Conservation (phyloP, 2,888 invertebrate species). For the Micropterix aruncella region DNA sequence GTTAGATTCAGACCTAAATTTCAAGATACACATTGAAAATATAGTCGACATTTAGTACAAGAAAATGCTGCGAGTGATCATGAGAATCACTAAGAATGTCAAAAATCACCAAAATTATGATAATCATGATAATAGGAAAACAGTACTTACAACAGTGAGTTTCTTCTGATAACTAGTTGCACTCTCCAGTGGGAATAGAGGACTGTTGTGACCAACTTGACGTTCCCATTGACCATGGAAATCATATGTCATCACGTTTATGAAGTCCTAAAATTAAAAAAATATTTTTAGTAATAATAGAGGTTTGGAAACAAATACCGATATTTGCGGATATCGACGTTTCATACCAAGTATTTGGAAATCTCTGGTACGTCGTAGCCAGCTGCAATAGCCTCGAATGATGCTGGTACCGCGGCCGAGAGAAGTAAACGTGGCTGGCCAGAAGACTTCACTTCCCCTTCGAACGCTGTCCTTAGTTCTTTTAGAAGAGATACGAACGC, state of each 20-base stretch:
- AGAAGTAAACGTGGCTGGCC: constrained; percentile 66
- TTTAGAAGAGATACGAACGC: constrained; percentile 74
- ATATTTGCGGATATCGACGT: not conserved
- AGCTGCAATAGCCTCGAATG: constrained; percentile 85
- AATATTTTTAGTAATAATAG: too few species aligned
- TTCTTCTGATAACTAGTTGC: constrained; percentile 87
- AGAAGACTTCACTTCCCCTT: constrained; percentile 82
- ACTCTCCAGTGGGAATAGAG: constrained; percentile 76
- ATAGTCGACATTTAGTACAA: too few species aligned
- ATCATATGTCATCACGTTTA: constrained; percentile 92
- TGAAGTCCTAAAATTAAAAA: constrained; percentile 52
- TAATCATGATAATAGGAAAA: not conserved
- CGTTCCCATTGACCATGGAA: constrained; percentile 94
- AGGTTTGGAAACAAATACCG: too few species aligned
- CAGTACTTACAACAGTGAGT: constrained; percentile 64
- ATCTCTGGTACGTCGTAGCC: constrained; percentile 91
- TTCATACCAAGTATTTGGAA: constrained; percentile 62
- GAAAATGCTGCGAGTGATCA: too few species aligned
- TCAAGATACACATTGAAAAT: too few species aligned
- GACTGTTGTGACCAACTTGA: constrained; percentile 86
- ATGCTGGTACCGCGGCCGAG: constrained; percentile 85
- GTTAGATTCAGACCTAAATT: too few species aligned
- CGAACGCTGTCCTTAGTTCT: constrained; percentile 81
- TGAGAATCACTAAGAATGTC: too few species aligned
- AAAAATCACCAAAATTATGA: not conserved